Conservation (phyloP, 2,113 vertebrate genomes). For the Larimichthys crocea region DNA sequence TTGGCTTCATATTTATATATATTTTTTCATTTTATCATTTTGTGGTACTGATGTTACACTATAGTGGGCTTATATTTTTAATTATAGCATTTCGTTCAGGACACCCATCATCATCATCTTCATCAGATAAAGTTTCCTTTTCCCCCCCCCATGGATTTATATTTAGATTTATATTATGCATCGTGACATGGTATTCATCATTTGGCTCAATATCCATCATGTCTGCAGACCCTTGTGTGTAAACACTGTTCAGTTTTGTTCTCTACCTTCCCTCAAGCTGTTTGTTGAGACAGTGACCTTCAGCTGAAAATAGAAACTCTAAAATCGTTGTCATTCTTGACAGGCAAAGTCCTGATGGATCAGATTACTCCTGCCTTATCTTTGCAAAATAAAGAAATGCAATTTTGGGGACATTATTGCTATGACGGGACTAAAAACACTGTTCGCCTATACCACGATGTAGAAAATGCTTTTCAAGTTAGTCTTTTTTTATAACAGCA, state of each 20-base stretch:
- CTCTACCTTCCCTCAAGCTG: slow-evolving; percentile 19
- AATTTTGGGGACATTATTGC: not conserved
- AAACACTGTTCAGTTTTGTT: slow-evolving; percentile 20
- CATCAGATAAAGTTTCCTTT: not conserved
- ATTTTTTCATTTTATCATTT: not conserved
- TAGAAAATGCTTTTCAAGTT: slow-evolving; percentile 14
- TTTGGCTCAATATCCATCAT: not conserved
- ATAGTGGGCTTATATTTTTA: not conserved
- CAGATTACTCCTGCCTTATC: slow-evolving; percentile 18
- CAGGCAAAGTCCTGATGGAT: slow-evolving; percentile 25
- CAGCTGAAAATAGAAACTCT: slow-evolving; percentile 50
- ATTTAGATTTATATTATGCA: not conserved
- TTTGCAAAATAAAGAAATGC: slow-evolving; percentile 9
- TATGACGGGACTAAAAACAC: not conserved
- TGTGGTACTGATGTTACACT: too few relatives aligned
- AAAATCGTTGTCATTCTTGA: slow-evolving; percentile 48
- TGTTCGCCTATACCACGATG: not conserved
- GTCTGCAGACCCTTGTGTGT: slow-evolving; percentile 11
- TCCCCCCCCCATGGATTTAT: not conserved
- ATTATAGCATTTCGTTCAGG: not conserved
- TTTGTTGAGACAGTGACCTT: slow-evolving; percentile 61
- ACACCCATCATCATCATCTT: not conserved
- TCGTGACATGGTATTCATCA: not conserved
- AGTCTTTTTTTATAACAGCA: slow-evolving; percentile 7
- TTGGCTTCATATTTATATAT: not conserved